A percentile compares a stretch with the other conserved stretches of the same genome.
phyloP scores from a whole-genome alignment of 2,888 invertebrate species.

The Sinelater perroti region DNA sequence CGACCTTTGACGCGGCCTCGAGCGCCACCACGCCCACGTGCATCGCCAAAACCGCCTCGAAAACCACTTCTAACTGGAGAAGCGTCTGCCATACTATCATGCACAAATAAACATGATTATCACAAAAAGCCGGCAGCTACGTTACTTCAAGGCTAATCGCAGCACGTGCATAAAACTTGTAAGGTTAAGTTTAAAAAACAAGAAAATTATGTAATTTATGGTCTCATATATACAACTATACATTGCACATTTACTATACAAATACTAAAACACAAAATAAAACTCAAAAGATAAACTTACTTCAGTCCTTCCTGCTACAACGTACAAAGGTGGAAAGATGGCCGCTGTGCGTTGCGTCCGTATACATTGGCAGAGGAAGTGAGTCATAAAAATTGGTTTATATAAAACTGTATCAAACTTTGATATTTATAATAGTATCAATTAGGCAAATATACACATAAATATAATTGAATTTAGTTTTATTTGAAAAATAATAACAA shows the following conservation, averaged over 20 bases:
- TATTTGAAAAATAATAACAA: neutral
- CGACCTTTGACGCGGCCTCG: slow-evolving; percentile 83
- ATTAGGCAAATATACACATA: neutral
- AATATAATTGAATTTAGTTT: neutral
- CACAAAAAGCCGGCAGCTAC: no score
- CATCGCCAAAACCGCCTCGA: slow-evolving; percentile 86
- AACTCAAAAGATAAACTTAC: slow-evolving; percentile 17
- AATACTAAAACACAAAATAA: neutral
- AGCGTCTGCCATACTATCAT: slow-evolving; percentile 93
- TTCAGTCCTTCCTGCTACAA: slow-evolving; percentile 25
- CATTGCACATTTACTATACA: neutral
- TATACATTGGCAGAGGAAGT: slow-evolving; percentile 19
- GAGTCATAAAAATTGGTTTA: slow-evolving; percentile 15
- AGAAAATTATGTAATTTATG: neutral
- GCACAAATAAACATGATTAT: no score
- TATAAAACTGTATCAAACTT: no score
- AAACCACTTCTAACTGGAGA: slow-evolving; percentile 97
- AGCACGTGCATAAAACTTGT: no score
- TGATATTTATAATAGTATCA: no score
- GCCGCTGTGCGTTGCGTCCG: neutral
- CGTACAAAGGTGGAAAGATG: slow-evolving; percentile 23
- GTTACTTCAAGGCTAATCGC: no score
- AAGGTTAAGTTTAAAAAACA: no score
- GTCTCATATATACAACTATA: neutral
- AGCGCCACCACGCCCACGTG: slow-evolving; percentile 74